These are phyloP conservation scores for Molanna angustata DNA, from an alignment of 2,888 invertebrate species.

Conservation along the genomic window DNA sequence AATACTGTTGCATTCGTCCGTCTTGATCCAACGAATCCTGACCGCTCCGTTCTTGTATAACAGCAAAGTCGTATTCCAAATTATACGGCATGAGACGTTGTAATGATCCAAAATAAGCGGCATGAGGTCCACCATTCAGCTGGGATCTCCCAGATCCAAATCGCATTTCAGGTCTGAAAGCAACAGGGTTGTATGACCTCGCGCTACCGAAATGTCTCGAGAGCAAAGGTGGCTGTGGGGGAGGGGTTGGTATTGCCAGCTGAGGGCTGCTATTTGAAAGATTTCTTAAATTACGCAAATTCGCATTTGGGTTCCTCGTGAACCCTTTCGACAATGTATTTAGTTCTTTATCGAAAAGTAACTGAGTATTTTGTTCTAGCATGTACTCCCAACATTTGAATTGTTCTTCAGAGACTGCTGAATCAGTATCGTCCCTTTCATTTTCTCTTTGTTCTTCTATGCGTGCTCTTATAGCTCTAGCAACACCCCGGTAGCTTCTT, in stretches of 20 bases:
- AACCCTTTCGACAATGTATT: constrained; percentile 70
- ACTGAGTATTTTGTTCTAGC: constrained; percentile 86
- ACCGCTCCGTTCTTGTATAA: constrained; percentile 73
- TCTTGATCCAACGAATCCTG: constrained; percentile 77
- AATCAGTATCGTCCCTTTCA: constrained; percentile 55
- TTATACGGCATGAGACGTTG: constrained; percentile 82
- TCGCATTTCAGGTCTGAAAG: constrained; percentile 57
- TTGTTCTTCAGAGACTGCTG: constrained; percentile 75
- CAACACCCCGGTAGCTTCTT: constrained; percentile 59
- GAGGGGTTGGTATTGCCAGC: constrained; percentile 47
- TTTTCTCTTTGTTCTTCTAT: constrained; percentile 63
- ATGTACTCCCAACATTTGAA: constrained; percentile 93
- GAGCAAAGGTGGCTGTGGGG: constrained; percentile 52
- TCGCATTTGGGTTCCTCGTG: constrained; percentile 52
- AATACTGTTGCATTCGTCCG: constrained; percentile 83
- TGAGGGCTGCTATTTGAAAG: constrained; percentile 71
- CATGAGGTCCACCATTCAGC: constrained; percentile 72
- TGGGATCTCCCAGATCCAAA: constrained; percentile 58
- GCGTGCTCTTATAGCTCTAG: constrained; percentile 59
- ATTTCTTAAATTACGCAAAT: constrained; percentile 58
- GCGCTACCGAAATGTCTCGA: constrained; percentile 79
- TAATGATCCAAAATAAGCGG: constrained; percentile 83
- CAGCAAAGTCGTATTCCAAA: constrained; percentile 79
- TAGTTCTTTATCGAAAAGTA: constrained; percentile 83
- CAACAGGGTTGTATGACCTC: constrained; percentile 68